A percentile compares a stretch with the other conserved stretches of the same genome.
Evolutionary conservation across 2,113 vertebrate species (phyloP).

Genomic region (Campylomormyrus numenius): DNA sequence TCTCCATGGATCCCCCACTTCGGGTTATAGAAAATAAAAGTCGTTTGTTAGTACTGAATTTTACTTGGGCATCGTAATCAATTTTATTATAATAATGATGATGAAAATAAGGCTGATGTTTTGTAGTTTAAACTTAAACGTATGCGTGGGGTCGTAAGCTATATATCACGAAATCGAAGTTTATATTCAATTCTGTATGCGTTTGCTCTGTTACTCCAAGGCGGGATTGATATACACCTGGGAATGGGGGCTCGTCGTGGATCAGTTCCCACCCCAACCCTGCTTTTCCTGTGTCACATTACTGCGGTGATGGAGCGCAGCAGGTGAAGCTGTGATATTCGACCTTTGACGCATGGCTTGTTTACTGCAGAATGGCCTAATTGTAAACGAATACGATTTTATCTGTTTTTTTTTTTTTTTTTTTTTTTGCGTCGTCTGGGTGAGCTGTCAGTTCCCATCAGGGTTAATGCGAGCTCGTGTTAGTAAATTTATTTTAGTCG

Average conservation of each 20-base stretch:
- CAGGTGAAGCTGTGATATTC: conserved; percentile 56
- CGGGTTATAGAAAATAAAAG: not conserved
- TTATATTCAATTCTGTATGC: not conserved
- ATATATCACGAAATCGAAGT: not conserved
- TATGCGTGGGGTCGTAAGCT: not conserved
- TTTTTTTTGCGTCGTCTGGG: not conserved
- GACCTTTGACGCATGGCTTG: conserved; percentile 40
- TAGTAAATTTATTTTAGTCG: not conserved
- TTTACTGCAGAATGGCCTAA: conserved; percentile 32
- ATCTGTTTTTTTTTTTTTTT: not conserved
- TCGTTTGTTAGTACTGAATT: not conserved
- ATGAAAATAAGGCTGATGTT: not conserved
- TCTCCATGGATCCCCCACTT: not conserved
- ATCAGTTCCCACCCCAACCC: conserved; percentile 11
- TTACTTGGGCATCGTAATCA: not conserved
- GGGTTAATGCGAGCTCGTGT: not conserved
- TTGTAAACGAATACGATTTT: conserved; percentile 12
- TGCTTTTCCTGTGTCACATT: conserved; percentile 52
- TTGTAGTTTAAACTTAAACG: not conserved
- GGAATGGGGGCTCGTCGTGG: conserved; percentile 19
- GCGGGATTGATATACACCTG: not conserved
- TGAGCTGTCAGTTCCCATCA: not conserved
- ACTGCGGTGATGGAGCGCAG: conserved; percentile 56
- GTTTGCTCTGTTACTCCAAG: not conserved
- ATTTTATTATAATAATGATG: not conserved